Percentiles rank a stretch among this genome's conserved stretches.
Evolutionary conservation across 2,113 vertebrate species (phyloP).

Genomic region (Epinephelus lanceolatus): DNA sequence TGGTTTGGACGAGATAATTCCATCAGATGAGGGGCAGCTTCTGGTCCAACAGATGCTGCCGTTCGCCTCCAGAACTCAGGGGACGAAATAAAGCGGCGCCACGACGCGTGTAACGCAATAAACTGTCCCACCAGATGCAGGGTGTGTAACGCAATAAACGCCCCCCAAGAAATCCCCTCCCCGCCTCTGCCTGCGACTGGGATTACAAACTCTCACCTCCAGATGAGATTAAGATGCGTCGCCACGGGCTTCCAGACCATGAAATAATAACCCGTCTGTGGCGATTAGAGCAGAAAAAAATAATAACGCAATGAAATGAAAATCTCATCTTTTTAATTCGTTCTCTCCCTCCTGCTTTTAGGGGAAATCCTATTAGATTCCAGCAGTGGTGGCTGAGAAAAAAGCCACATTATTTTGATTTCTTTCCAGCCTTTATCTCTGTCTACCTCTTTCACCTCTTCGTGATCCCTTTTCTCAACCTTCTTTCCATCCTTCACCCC

Average conservation of each 20-base stretch:
- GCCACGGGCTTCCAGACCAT: constrained; percentile 52
- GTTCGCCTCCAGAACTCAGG: constrained; percentile 63
- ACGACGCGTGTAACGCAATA: constrained; percentile 65
- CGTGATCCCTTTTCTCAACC: neutral
- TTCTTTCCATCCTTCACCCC: constrained; percentile 2
- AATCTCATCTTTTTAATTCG: constrained; percentile 70
- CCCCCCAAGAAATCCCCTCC: constrained; percentile 31
- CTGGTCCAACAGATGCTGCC: constrained; percentile 74
- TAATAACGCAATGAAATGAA: constrained; percentile 71
- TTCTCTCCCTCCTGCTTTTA: constrained; percentile 52
- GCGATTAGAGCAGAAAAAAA: constrained; percentile 60
- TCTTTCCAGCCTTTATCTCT: neutral
- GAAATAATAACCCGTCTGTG: constrained; percentile 71
- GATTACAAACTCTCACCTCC: constrained; percentile 73
- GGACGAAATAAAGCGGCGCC: constrained; percentile 55
- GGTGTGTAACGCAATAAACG: constrained; percentile 71
- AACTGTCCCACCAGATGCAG: constrained; percentile 73
- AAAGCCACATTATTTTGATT: constrained; percentile 38
- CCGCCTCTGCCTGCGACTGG: constrained; percentile 50
- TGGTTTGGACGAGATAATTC: constrained; percentile 58
- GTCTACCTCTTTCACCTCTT: neutral
- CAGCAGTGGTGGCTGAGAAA: constrained; percentile 45
- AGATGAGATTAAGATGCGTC: constrained; percentile 74
- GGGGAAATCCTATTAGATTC: constrained; percentile 64
- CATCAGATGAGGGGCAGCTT: constrained; percentile 63